Evolutionary conservation across 1,140 invertebrate species (phyloP), one percentile per base, ranked within the genome.

Genomic region (Atopsyche davidsoni): DNA sequence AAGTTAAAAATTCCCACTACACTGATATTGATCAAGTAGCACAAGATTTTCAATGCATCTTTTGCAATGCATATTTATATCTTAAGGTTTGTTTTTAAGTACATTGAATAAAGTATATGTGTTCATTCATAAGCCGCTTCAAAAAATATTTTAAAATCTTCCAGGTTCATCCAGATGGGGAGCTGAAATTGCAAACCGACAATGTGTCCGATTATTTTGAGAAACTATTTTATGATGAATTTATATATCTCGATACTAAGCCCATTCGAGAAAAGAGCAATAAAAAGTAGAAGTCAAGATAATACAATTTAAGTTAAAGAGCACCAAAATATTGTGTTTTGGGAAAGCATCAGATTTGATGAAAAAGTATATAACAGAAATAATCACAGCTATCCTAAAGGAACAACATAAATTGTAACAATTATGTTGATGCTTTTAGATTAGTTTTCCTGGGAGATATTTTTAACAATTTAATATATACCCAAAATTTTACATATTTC

Each of bases 21-120:
- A 65, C 62, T 13, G 67, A 71, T 45, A 59, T 66, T 19, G 69
- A 73, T 38, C 69, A 72, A 59, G 68, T 72, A 17, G 65, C 70
- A 24, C 68, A 72, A 59, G 70, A 73, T 57, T 70, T 72, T 52
- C 64, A 65, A 52, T 62, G 68, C 21, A 69, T 72, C 53, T 73
- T 72, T 49, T 66, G 69, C 45, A 72, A 73, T 59, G 67, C 71
- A 35, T 60, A 67, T 45, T 58, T 69, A 21, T 72, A 73, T 50
- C 62, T 73, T 1, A 72, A 72, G 68, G 70, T 73, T 64, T 14
- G 14, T 17, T 13, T 47, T 41, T 47, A 19, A 6, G 41, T 45
- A 46, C 18, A 31, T 25, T 17, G 7, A 24, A 43, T 42, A 19
- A 42, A 42, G 4, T 6, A 24, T n/a, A 24, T 24, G 23, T 6